Percentiles rank a stretch among this genome's conserved stretches.
Conservation (phyloP, 1,140 invertebrate species). For the Gonioctena quinquepunctata region DNA sequence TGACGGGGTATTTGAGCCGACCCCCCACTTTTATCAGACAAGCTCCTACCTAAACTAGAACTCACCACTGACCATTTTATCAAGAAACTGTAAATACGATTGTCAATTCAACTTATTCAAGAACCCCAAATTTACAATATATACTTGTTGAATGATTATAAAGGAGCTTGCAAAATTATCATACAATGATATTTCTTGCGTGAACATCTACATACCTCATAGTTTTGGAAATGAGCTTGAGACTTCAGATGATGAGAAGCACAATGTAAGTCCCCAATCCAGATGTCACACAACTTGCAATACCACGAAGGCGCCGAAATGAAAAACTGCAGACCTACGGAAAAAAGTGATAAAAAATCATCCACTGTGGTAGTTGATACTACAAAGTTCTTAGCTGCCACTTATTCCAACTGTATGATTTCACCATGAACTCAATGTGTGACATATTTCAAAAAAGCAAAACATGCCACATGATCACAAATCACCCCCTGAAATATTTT, state of each 20-base stretch:
- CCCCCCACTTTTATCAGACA: too few species aligned
- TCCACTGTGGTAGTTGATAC: not conserved
- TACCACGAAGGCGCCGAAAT: conserved; percentile 86
- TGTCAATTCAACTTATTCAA: too few species aligned
- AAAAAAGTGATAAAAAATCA: conserved; percentile 13
- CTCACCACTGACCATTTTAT: too few species aligned
- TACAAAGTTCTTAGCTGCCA: not conserved
- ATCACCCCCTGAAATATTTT: not conserved
- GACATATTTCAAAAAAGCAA: not conserved
- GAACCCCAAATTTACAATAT: too few species aligned
- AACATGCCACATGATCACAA: too few species aligned
- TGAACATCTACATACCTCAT: conserved; percentile 74
- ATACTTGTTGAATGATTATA: too few species aligned
- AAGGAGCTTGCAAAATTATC: too few species aligned
- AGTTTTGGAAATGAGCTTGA: conserved; percentile 75
- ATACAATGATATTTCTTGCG: too few species aligned
- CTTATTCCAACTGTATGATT: too few species aligned
- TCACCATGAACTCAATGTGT: not conserved
- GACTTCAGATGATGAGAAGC: conserved; percentile 83
- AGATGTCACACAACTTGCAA: conserved; percentile 82
- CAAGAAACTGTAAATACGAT: too few species aligned
- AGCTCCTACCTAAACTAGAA: too few species aligned
- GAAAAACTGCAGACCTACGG: conserved; percentile 80
- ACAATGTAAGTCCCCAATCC: conserved; percentile 86
- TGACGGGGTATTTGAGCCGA: too few species aligned